A percentile compares a stretch with the other conserved stretches of the same genome.
These are phyloP conservation scores for Sebastes diaconus DNA, from an alignment of 2,797 vertebrate genomes.

Conservation along the genomic window DNA sequence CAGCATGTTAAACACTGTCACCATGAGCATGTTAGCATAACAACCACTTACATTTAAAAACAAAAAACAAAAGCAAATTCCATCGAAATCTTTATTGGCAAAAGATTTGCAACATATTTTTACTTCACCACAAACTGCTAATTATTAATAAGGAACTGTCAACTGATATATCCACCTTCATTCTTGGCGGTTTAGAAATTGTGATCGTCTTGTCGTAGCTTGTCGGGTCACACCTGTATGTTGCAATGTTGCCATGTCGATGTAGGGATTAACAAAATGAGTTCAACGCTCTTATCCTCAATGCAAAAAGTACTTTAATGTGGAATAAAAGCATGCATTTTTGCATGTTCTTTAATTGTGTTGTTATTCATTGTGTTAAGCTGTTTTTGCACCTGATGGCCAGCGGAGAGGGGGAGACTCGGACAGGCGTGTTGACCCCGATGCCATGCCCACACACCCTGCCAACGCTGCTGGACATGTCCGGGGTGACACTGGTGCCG, in stretches of 20 bases:
- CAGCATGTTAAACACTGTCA: no score
- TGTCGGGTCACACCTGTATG: neutral
- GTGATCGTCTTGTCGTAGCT: neutral
- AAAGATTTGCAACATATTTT: no score
- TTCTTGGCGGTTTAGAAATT: neutral
- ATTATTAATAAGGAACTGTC: no score
- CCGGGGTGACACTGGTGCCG: slow-evolving; percentile 42
- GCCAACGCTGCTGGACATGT: slow-evolving; percentile 47
- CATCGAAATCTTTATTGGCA: no score
- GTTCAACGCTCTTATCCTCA: neutral
- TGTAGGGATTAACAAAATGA: neutral
- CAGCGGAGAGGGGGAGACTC: slow-evolving; percentile 34
- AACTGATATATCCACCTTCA: no score
- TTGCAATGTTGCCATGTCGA: no score
- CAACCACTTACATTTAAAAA: no score
- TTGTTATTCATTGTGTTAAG: slow-evolving; percentile 39
- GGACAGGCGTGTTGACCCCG: slow-evolving; percentile 72
- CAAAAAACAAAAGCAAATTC: no score
- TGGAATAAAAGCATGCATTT: neutral
- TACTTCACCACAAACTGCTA: no score
- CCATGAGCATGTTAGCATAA: no score
- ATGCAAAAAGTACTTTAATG: neutral
- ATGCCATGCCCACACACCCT: slow-evolving; percentile 67
- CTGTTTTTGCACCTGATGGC: slow-evolving; percentile 67
- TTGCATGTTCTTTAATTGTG: neutral